These are phyloP conservation scores for Drosophila rufa DNA, from an alignment of 1,140 invertebrate genomes.

Conservation along the genomic window DNA sequence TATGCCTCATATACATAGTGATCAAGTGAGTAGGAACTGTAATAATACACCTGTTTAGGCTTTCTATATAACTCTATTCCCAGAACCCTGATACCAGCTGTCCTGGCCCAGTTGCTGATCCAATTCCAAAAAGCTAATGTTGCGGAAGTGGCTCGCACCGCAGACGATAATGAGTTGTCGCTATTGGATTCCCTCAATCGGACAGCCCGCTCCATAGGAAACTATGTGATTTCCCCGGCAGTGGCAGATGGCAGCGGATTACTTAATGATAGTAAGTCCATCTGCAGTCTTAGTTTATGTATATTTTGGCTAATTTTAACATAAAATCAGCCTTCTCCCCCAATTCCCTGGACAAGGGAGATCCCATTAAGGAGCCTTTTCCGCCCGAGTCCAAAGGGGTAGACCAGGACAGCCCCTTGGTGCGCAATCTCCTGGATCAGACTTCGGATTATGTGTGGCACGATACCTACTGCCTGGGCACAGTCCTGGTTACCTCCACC, in stretches of 20 bases:
- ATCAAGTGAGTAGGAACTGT: conserved; percentile 83
- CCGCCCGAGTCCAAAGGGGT: not conserved
- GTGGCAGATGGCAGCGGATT: conserved; percentile 13
- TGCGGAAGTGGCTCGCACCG: not conserved
- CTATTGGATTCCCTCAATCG: conserved; percentile 42
- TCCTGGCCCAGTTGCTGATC: conserved; percentile 85
- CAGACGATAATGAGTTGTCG: not conserved
- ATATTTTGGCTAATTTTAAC: no score
- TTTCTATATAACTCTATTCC: not conserved
- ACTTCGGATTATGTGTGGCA: conserved; percentile 52
- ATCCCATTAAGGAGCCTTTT: conserved; percentile 39
- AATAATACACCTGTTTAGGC: not conserved
- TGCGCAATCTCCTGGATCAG: conserved; percentile 18
- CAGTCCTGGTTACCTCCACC: conserved; percentile 70
- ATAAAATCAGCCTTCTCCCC: conserved; percentile 28
- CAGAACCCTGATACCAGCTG: conserved; percentile 86
- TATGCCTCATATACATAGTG: conserved; percentile 83
- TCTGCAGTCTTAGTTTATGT: no score
- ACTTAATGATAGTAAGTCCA: conserved; percentile 4
- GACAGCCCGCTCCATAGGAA: conserved; percentile 44
- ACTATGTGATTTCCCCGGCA: conserved; percentile 8
- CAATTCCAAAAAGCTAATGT: conserved; percentile 67
- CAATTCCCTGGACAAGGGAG: conserved; percentile 41
- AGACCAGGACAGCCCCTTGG: conserved; percentile 10
- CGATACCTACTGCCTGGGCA: conserved; percentile 66